These are phyloP conservation scores for Trichacis sp. DNA, from an alignment of 2,888 invertebrate genomes.

Conservation along the genomic window DNA sequence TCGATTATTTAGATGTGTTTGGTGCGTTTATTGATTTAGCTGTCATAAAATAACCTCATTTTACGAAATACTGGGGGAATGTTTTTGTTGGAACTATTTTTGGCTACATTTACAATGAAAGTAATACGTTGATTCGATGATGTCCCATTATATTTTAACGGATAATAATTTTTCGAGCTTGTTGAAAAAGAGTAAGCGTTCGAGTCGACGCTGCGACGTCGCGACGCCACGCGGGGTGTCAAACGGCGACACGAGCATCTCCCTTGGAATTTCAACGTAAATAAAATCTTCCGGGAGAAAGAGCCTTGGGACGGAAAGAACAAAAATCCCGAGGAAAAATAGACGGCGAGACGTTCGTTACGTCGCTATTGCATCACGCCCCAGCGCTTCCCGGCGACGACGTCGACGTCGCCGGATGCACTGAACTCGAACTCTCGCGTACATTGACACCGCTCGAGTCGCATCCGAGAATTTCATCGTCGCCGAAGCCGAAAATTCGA, in stretches of 20 bases:
- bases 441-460: neutral
- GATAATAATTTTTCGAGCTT: too few relatives aligned
- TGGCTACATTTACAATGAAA: too few relatives aligned
- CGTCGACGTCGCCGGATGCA: constrained; percentile 35
- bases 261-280: constrained; percentile 55
- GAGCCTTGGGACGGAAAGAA: constrained; percentile 26
- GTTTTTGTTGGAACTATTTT: too few relatives aligned
- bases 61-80: too few relatives aligned
- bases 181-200: neutral
- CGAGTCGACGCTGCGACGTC: neutral
- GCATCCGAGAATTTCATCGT: neutral
- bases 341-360: constrained; percentile 52
- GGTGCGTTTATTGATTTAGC: too few relatives aligned
- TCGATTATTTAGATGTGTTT: too few relatives aligned
- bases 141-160: too few relatives aligned
- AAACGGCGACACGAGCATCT: constrained; percentile 41
- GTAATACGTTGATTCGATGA: too few relatives aligned
- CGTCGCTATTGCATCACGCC: constrained; percentile 52
- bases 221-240: constrained; percentile 22
- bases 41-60: too few relatives aligned
- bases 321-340: constrained; percentile 17
- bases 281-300: constrained; percentile 51
- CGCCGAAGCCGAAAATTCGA: neutral
- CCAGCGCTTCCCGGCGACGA: constrained; percentile 50
- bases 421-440: neutral